Percentiles rank a stretch among this genome's conserved stretches.
These are phyloP conservation scores for Salvelinus namaycush DNA, from an alignment of 2,113 vertebrate species.

Conservation along the genomic window DNA sequence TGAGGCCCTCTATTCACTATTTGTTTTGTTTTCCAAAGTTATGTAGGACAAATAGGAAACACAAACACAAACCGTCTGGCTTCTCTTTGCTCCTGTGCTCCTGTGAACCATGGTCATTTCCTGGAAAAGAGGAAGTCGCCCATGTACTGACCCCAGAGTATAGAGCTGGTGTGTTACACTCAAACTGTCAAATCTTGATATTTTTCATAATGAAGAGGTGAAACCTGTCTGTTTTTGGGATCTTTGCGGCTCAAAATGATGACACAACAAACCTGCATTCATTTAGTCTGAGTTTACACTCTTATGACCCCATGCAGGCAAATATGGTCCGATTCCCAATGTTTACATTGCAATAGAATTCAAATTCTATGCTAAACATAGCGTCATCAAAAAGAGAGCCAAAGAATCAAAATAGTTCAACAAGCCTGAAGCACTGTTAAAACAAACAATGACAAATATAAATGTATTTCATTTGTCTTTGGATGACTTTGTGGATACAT, in stretches of 20 bases:
- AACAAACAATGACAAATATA: background rate
- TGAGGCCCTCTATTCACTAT: background rate
- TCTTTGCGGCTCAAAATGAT: background rate
- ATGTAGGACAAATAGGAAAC: background rate
- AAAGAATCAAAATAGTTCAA: background rate
- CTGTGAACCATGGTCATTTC: constrained; percentile 59
- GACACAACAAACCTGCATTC: no score
- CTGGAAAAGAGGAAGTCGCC: constrained; percentile 44
- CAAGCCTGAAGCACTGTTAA: background rate
- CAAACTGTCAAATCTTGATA: constrained; percentile 4
- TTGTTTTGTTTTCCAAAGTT: background rate
- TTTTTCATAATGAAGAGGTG: background rate
- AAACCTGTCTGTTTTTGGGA: background rate
- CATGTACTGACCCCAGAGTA: constrained; percentile 40
- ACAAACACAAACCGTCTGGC: constrained; percentile 52
- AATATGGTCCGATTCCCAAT: no score
- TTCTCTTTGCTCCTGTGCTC: constrained; percentile 54
- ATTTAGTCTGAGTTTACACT: no score
- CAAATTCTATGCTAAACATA: background rate
- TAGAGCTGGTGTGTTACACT: constrained; percentile 25
- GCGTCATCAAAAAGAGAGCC: background rate
- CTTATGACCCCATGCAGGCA: no score
- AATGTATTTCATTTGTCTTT: background rate
- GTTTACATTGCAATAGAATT: no score
- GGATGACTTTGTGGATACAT: background rate